A percentile compares a stretch with the other conserved stretches of the same genome.
Conservation (phyloP, 2,797 vertebrate genomes). For the Aeoliscus strigatus region DNA sequence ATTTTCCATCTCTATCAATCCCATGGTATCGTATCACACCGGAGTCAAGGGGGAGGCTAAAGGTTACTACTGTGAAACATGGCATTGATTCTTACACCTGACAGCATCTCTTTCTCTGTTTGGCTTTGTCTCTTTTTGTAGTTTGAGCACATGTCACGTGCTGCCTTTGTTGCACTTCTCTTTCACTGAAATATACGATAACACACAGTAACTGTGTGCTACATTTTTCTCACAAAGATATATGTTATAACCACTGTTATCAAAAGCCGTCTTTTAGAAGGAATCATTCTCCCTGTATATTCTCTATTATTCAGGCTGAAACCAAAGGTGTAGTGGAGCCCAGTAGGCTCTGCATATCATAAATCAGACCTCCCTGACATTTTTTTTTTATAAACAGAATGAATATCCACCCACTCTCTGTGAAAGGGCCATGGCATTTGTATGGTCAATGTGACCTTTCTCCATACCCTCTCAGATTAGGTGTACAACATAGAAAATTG, state of each 20-base stretch:
- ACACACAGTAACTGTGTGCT: conserved; percentile 6
- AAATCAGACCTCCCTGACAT: conserved; percentile 89
- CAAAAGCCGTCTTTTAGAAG: conserved; percentile 30
- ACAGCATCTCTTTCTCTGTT: conserved; percentile 55
- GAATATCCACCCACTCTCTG: conserved; percentile 93
- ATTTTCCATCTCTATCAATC: conserved; percentile 71
- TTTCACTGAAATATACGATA: conserved; percentile 5
- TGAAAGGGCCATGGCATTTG: conserved; percentile 93
- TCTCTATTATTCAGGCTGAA: conserved; percentile 32
- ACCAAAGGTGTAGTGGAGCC: conserved; percentile 63
- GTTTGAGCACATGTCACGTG: conserved; percentile 7
- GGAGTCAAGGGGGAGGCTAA: conserved; percentile 75
- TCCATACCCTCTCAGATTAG: conserved; percentile 93
- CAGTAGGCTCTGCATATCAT: conserved; percentile 87
- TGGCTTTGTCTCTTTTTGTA: conserved; percentile 32
- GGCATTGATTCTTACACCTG: conserved; percentile 78
- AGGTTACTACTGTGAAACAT: conserved; percentile 77
- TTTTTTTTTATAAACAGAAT: conserved; percentile 85
- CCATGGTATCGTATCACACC: conserved; percentile 71
- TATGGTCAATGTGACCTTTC: conserved; percentile 95
- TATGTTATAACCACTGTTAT: conserved; percentile 28
- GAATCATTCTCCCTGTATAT: conserved; percentile 43
- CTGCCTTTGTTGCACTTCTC: conserved; percentile 4
- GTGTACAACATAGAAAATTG: conserved; percentile 98
- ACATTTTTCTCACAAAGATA: conserved; percentile 10